These are phyloP conservation scores for Pseudachorutes palmiensis DNA, from an alignment of 1,140 invertebrate species.

Conservation along the genomic window DNA sequence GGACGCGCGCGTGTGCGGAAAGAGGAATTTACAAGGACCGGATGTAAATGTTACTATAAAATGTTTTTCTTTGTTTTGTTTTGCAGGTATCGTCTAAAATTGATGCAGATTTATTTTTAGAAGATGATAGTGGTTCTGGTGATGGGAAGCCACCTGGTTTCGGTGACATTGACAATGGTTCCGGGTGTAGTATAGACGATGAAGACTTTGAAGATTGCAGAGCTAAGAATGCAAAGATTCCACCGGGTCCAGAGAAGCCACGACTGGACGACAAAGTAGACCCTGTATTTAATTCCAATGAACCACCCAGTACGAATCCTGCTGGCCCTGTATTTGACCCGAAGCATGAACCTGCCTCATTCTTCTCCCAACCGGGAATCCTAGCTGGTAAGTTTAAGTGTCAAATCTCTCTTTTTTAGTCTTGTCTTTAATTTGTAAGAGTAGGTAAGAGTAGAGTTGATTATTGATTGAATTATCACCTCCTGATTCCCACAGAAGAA, in stretches of 20 bases:
- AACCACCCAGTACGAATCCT: background rate
- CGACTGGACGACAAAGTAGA: background rate
- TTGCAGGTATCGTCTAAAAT: conserved; percentile 24
- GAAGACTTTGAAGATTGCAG: conserved; percentile 10
- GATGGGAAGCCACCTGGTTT: conserved; percentile 5
- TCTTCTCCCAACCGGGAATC: conserved; percentile 88
- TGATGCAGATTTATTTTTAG: conserved; percentile 22
- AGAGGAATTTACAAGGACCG: background rate
- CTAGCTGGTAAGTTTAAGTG: conserved; percentile 63
- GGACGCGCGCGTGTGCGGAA: background rate
- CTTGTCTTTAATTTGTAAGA: background rate
- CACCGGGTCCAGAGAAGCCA: background rate
- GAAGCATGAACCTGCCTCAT: conserved; percentile 51
- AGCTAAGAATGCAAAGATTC: background rate
- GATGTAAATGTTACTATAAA: background rate
- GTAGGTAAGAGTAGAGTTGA: background rate
- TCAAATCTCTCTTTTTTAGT: background rate
- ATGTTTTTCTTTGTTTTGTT: background rate
- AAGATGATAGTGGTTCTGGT: conserved; percentile 17
- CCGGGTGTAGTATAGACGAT: conserved; percentile 11
- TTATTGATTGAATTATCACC: too few relatives aligned
- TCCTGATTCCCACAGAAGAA: too few relatives aligned
- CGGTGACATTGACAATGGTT: conserved; percentile 1
- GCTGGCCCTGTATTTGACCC: conserved; percentile 2
- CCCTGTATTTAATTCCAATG: background rate